Conservation (phyloP, 2,797 vertebrate genomes). For the Sebastes nivosus region DNA sequence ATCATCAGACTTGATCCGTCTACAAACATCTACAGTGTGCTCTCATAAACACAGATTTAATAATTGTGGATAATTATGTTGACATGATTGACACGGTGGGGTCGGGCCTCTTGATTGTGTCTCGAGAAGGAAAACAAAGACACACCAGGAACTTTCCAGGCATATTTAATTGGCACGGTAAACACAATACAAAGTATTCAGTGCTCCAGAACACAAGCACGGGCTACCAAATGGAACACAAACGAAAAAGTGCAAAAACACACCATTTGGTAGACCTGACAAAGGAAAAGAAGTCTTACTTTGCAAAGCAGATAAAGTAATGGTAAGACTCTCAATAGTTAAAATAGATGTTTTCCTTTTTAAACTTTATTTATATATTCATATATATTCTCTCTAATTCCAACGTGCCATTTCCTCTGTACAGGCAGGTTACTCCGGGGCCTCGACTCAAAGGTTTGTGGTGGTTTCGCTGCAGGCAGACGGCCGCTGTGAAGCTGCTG, state of each 20-base stretch:
- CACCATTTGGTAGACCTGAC: constrained; percentile 80
- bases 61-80: background rate
- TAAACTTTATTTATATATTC: constrained; percentile 83
- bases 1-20: background rate
- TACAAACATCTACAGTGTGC: background rate
- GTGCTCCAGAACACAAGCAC: constrained; percentile 84
- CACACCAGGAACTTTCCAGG: constrained; percentile 60
- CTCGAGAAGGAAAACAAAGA: background rate
- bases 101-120: background rate
- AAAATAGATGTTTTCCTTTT: constrained; percentile 84
- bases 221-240: constrained; percentile 80
- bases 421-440: constrained; percentile 67
- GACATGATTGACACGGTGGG: background rate
- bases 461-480: constrained; percentile 26
- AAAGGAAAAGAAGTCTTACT: constrained; percentile 74
- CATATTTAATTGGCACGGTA: constrained; percentile 88
- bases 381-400: constrained; percentile 82
- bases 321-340: constrained; percentile 80
- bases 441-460: constrained; percentile 28
- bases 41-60: background rate
- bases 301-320: constrained; percentile 81
- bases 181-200: constrained; percentile 88
- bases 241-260: constrained; percentile 84
- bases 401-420: constrained; percentile 69
- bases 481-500: background rate